Conservation (phyloP, 2,113 vertebrate genomes). For the Balaeniceps rex region DNA sequence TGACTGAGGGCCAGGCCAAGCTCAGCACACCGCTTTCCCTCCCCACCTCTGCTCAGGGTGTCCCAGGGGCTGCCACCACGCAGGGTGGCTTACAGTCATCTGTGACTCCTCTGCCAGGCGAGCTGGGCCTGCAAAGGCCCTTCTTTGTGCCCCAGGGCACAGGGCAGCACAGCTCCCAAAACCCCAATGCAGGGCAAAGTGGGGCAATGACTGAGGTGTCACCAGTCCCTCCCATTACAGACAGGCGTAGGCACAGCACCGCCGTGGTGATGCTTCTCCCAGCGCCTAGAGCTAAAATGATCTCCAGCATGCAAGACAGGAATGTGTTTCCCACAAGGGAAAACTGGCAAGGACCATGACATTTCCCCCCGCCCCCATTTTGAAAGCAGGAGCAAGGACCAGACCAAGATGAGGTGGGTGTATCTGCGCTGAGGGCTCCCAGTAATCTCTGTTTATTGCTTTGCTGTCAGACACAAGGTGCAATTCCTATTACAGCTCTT, state of each 20-base stretch:
- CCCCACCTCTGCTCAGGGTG: background rate
- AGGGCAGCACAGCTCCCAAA: background rate
- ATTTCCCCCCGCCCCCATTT: fast-evolving
- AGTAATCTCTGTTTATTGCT: background rate
- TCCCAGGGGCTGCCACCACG: background rate
- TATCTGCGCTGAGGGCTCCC: background rate
- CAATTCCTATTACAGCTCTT: background rate
- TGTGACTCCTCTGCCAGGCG: background rate
- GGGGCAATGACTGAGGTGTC: background rate
- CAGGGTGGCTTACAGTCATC: background rate
- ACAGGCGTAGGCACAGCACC: fast-evolving
- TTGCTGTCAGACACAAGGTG: background rate
- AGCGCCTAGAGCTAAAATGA: background rate
- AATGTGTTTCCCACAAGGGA: background rate
- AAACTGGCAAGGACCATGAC: background rate
- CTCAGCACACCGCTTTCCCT: background rate
- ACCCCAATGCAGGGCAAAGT: background rate
- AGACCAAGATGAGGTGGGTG: background rate
- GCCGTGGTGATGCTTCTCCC: background rate
- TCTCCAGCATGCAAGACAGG: background rate
- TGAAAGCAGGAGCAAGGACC: background rate
- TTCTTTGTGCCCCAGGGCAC: fast-evolving
- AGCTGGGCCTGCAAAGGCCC: background rate
- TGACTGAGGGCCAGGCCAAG: background rate
- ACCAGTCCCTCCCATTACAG: background rate